Evolutionary conservation across 2,888 invertebrate species (phyloP).

Genomic region (Pristionchus mayeri): DNA sequence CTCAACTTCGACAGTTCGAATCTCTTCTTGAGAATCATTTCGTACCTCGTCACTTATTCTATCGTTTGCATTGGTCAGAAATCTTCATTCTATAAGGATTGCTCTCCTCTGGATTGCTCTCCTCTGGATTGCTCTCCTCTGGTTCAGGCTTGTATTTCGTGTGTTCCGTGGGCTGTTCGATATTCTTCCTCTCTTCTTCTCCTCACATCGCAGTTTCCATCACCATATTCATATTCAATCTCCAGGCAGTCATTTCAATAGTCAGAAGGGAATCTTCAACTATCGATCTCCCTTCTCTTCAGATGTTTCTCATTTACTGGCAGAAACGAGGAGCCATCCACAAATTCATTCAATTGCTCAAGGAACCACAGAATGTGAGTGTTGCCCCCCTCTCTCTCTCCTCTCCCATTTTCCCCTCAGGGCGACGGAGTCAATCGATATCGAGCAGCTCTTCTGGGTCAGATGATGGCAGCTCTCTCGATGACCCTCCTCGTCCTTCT

Average conservation of each 20-base stretch:
- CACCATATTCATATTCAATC: slow-evolving; percentile 14
- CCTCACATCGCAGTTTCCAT: slow-evolving; percentile 10
- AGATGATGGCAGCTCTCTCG: slow-evolving; percentile 14
- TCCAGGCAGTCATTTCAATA: neutral
- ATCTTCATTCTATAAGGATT: too few species aligned
- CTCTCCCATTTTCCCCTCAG: neutral
- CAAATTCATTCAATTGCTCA: neutral
- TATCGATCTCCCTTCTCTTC: neutral
- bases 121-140: neutral
- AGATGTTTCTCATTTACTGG: slow-evolving; percentile 19
- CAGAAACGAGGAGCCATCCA: neutral
- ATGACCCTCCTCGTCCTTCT: slow-evolving; percentile 7
- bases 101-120: too few species aligned
- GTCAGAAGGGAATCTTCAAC: neutral
- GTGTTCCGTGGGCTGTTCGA: neutral
- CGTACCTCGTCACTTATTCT: too few species aligned
- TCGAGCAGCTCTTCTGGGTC: neutral
- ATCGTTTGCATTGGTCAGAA: too few species aligned
- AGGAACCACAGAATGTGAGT: slow-evolving; percentile 12
- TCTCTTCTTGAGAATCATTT: too few species aligned
- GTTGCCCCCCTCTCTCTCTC: neutral
- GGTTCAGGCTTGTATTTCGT: slow-evolving; percentile 21
- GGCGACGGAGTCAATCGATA: slow-evolving; percentile 16
- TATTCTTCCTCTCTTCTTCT: neutral
- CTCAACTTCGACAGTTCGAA: neutral